A percentile compares a stretch with the other conserved stretches of the same genome.
phyloP scores from a whole-genome alignment of 2,797 vertebrate genomes.

The Chromobotia macracanthus region DNA sequence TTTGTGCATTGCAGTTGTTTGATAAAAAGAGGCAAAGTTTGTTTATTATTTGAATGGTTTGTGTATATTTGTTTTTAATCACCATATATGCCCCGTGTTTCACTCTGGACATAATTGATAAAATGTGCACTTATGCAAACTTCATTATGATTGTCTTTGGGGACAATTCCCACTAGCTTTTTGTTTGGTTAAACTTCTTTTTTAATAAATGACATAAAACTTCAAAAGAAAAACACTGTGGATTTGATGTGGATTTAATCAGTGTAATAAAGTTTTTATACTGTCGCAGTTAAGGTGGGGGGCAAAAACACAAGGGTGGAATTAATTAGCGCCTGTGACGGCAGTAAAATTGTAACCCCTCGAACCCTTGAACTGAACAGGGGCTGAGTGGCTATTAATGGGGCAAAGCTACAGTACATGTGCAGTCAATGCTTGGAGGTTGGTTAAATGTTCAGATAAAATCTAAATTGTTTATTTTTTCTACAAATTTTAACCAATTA shows the following conservation, averaged over 20 bases:
- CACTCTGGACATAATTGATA: constrained; percentile 46
- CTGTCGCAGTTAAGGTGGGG: constrained; percentile 42
- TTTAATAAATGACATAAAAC: constrained; percentile 50
- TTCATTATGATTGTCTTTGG: constrained; percentile 48
- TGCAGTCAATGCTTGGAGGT: background rate
- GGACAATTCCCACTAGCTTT: constrained; percentile 36
- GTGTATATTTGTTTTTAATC: constrained; percentile 67
- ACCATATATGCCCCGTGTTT: constrained; percentile 51
- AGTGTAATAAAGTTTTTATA: constrained; percentile 52
- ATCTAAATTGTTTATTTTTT: no score
- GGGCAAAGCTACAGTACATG: background rate
- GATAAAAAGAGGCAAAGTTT: constrained; percentile 39
- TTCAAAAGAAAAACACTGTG: constrained; percentile 53
- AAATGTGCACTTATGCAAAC: constrained; percentile 48
- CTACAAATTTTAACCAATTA: no score
- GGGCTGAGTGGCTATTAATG: background rate
- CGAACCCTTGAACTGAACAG: no score
- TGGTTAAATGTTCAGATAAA: no score
- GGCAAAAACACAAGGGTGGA: constrained; percentile 39
- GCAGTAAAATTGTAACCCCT: background rate
- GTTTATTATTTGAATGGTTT: constrained; percentile 52
- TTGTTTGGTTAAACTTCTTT: constrained; percentile 38
- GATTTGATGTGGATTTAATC: constrained; percentile 44
- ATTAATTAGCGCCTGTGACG: constrained; percentile 29
- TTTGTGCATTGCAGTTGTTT: constrained; percentile 13